These are phyloP conservation scores for Drosophila birchii DNA, from an alignment of 2,888 invertebrate species.

Conservation along the genomic window DNA sequence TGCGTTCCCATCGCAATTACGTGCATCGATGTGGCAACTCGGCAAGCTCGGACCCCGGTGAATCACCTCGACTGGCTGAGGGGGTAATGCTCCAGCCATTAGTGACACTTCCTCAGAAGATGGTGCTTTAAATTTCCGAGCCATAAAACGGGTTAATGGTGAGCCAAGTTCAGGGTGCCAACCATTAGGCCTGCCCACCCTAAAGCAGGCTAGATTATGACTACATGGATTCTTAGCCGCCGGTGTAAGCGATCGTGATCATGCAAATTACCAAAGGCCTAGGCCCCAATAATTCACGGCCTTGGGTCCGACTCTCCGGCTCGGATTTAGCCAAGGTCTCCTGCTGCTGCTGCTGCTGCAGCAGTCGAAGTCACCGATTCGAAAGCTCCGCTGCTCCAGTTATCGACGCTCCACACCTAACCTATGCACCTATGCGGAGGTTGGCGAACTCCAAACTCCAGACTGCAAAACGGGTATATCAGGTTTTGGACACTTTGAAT, in stretches of 20 bases:
- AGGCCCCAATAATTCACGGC: constrained; percentile 32
- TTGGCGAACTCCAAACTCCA: constrained; percentile 17
- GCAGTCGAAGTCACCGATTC: constrained; percentile 47
- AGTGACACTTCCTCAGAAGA: constrained; percentile 36
- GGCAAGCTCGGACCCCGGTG: constrained; percentile 30
- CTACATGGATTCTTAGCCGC: constrained; percentile 21
- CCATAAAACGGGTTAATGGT: constrained; percentile 59
- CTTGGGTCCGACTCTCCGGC: constrained; percentile 30
- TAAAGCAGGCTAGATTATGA: background rate
- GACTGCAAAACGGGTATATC: constrained; percentile 38
- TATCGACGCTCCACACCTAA: constrained; percentile 54
- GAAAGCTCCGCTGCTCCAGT: constrained; percentile 71
- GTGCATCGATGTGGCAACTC: constrained; percentile 49
- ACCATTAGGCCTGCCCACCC: constrained; percentile 10
- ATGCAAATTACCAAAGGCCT: constrained; percentile 37
- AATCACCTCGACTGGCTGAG: background rate
- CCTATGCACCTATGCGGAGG: constrained; percentile 41
- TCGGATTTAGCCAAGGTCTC: constrained; percentile 48
- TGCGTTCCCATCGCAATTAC: constrained; percentile 51
- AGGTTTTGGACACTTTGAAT: constrained; percentile 34
- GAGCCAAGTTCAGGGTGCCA: constrained; percentile 63
- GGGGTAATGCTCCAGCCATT: too few relatives aligned
- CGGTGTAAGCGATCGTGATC: constrained; percentile 6
- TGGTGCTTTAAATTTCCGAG: constrained; percentile 32
- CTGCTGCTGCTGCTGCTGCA: constrained; percentile 39